Base-by-base conservation (phyloP, 2,888 invertebrate species). In the Lathronympha strigana region DNA sequence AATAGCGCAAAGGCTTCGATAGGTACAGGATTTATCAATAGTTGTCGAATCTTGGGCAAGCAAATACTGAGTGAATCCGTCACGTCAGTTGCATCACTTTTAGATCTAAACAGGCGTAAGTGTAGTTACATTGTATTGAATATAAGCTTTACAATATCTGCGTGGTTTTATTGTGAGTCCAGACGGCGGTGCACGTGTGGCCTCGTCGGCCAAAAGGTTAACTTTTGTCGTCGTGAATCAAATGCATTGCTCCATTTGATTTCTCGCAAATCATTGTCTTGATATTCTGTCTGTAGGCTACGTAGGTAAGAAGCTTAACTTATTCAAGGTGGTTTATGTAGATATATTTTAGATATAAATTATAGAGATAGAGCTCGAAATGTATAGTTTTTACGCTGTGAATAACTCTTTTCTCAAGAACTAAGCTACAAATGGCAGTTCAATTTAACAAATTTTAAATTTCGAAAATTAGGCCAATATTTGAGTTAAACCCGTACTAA, bases 21-120 rank as follows among this genome's bases (percentile, higher is more conserved):
- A n/a, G n/a, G n/a, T n/a, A 68, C 70, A 64, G 36, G 70, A 69
- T 36, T 58, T 53, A 57, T 82, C 73, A 79, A 81, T 76, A 71
- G 74, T 72, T 74, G 72, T 70, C 63, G 72, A 76, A 70, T 67
- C 67, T 69, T 72, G 72, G 76, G 74, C 80, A 82, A 81, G 85
- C 80, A 86, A 86, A 88, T 81, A 85, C 68, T 67, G 47, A 71
- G 72, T 84, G 82, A 84, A 87, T 85, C 80, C 81, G 76, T 77
- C 45, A 80, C 81, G 76, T 77, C 45, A 9, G n/a, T 9, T 43
- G 57, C 9, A 31, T 45, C n/a, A 2, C 17, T 28, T 31, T 2
- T 5, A 8, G 19, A 11, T 31, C 19, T 19, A 45, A 57, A 57
- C 1, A n/a, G 57, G 4, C 43, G 43, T 57, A 57, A 21, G 43